Evolutionary conservation across 2,888 invertebrate genomes (phyloP).

Genomic region (Minunthozetes semirufus): DNA sequence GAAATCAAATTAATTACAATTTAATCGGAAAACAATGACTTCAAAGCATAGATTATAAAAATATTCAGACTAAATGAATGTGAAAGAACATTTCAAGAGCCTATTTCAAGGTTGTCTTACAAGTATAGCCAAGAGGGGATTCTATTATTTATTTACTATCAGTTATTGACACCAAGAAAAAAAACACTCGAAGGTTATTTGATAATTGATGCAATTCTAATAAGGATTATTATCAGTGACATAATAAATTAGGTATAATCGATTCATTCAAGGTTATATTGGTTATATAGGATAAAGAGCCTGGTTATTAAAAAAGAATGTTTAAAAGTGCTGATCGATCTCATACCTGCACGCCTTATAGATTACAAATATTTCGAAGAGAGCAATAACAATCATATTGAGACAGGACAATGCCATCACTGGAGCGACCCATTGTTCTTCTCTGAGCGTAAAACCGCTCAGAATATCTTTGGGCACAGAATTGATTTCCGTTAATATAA

Average conservation of each 20-base stretch:
- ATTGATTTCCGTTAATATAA: slow-evolving; percentile 20
- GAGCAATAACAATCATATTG: slow-evolving; percentile 73
- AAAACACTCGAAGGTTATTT: no score
- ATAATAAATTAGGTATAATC: no score
- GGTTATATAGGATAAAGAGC: not conserved
- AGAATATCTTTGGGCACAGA: not conserved
- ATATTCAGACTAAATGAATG: not conserved
- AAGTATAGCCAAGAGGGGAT: no score
- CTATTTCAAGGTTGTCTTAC: no score
- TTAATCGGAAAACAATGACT: not conserved
- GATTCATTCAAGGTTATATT: not conserved
- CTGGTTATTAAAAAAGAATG: not conserved
- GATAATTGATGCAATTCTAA: no score
- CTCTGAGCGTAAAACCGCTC: slow-evolving; percentile 37
- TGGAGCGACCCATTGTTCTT: slow-evolving; percentile 82
- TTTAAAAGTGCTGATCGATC: not conserved
- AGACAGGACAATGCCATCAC: slow-evolving; percentile 74
- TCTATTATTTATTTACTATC: no score
- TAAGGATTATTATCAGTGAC: no score
- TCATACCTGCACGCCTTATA: slow-evolving; percentile 59
- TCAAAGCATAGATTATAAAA: no score
- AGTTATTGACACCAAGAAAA: no score
- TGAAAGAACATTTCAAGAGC: no score
- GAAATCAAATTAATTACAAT: slow-evolving; percentile 2
- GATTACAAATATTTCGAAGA: slow-evolving; percentile 78